These are phyloP conservation scores for Ctenodactylus gundi DNA, from an alignment of 2,113 vertebrate genomes.

Conservation along the genomic window DNA sequence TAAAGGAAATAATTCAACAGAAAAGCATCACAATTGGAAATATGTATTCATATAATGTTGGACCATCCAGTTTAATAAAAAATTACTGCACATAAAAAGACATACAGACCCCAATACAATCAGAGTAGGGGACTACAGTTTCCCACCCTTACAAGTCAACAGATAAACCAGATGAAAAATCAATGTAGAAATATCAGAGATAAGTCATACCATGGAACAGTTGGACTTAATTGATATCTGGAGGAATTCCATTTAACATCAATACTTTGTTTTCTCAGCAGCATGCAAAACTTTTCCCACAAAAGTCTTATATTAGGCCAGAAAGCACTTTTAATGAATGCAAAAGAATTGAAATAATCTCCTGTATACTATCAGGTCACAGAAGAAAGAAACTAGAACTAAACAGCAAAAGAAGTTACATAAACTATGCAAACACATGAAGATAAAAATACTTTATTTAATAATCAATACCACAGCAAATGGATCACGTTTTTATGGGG, in stretches of 20 bases:
- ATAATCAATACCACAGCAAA: not conserved
- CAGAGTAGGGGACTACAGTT: not conserved
- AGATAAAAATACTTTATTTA: not conserved
- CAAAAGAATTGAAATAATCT: not conserved
- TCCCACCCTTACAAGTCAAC: not conserved
- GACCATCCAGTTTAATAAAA: not conserved
- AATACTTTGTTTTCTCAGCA: not conserved
- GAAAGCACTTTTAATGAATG: not conserved
- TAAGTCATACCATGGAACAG: not conserved
- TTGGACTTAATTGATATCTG: not conserved
- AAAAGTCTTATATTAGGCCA: not conserved
- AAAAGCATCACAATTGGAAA: not conserved
- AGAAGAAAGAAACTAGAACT: not conserved
- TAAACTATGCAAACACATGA: not conserved
- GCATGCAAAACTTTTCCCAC: not conserved
- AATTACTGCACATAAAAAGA: not conserved
- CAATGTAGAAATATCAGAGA: not conserved
- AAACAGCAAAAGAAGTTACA: not conserved
- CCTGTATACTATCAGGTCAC: not conserved
- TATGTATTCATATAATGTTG: not conserved
- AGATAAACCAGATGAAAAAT: not conserved
- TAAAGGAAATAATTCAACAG: not conserved
- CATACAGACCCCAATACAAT: not conserved
- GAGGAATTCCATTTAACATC: not conserved
- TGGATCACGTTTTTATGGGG: not conserved